Evolutionary conservation across 2,888 invertebrate genomes (phyloP), one percentile per base, ranked within the genome.

Genomic region (Tachina lurida): DNA sequence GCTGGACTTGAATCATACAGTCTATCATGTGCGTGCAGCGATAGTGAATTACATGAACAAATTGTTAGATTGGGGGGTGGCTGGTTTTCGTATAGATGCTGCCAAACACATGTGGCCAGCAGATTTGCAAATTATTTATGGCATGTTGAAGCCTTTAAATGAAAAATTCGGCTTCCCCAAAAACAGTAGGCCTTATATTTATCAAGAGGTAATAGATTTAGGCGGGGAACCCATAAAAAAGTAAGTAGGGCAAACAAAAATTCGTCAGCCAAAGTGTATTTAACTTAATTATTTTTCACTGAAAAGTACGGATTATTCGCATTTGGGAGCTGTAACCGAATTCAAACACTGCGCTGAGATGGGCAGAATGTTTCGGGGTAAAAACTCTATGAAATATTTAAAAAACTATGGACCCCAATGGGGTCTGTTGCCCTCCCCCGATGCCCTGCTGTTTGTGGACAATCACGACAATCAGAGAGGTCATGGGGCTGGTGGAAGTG

Each of bases 401-500:
- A 86, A 88, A 0, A 95, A 94, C 89, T 96, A 95, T 93, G 96
- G 95, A 13, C 91, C 94, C 0, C 92, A 90, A 9, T 96, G 96
- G 96, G 94, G 93, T 43, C 93, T 96, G 47, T 89, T 96, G 0
- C 93, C 94, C 13, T 65, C 93, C 93, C 0, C 89, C 87, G 5
- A 94, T 85, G 94, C 96, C 2, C 89, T 97, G 0, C 95, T 95
- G 4, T 97, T 97, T 90, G 94, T 97, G 56, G 97, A 97, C 90
- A 98, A 98, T 93, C 98, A 98, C 90, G 97, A 98, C 91, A 96
- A 96, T 90, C 97, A 97, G 91, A 94, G 98, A 90, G 95, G 97
- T 89, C 95, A 95, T 86, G 95, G 95, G 54, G 84, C 74, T 12
- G 84, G 90, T 90, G 75, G 94, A 95, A 68, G 93, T 96, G 12